Evolutionary conservation across 2,797 vertebrate genomes (phyloP).

Genomic region (Tauraco hartlaubi): DNA sequence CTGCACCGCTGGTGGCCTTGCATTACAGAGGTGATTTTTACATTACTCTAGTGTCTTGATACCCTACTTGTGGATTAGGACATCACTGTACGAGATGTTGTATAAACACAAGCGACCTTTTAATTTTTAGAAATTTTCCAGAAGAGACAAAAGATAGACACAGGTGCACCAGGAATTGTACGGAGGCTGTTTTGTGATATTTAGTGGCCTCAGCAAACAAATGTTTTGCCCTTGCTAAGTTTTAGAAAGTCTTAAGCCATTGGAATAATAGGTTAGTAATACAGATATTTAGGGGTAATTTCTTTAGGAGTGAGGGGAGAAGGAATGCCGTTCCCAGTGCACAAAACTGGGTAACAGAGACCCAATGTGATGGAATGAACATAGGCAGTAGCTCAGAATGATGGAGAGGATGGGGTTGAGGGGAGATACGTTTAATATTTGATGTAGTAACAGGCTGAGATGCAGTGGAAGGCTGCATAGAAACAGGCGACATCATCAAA

Average conservation of each 20-base stretch:
- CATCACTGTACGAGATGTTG: background rate
- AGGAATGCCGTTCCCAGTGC: background rate
- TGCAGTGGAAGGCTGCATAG: background rate
- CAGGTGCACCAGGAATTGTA: background rate
- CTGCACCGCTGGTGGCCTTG: accelerated
- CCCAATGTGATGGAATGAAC: background rate
- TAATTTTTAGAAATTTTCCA: background rate
- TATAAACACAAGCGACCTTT: background rate
- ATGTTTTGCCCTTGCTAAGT: background rate
- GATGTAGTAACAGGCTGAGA: background rate
- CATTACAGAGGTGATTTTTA: background rate
- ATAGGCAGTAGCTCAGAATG: background rate
- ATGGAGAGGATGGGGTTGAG: background rate
- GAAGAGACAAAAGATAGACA: background rate
- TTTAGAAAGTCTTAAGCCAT: background rate
- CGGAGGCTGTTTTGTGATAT: background rate
- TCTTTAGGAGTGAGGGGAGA: background rate
- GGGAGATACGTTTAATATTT: background rate
- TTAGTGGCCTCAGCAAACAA: background rate
- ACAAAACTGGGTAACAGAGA: background rate
- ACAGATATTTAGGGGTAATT: background rate
- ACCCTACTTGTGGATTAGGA: background rate
- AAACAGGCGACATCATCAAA: background rate
- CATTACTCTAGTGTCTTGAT: background rate
- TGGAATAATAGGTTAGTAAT: background rate